Percentiles rank a stretch among this genome's conserved stretches.
Evolutionary conservation across 1,140 invertebrate species (phyloP).

Genomic region (Bradysia coprophila): DNA sequence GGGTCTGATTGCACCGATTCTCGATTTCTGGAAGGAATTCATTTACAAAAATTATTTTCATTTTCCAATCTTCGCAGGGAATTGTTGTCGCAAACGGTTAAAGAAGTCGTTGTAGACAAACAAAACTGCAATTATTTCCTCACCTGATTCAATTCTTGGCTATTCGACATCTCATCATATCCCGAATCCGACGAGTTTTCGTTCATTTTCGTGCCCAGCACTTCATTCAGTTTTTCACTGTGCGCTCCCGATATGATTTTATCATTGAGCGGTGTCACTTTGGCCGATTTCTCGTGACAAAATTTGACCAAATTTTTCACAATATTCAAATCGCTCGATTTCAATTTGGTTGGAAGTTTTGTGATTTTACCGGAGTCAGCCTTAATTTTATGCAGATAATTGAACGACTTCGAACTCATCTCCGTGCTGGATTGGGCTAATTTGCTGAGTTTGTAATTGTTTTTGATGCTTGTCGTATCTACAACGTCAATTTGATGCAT

Average conservation of each 20-base stretch:
- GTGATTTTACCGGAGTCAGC: constrained; percentile 7
- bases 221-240: constrained; percentile 8
- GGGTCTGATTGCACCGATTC: constrained; percentile 6
- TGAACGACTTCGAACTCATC: constrained; percentile 1
- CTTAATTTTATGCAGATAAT: constrained; percentile 8
- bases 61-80: no score
- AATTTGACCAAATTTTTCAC: constrained; percentile 2
- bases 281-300: background rate
- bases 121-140: no score
- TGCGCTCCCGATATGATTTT: background rate
- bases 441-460: background rate
- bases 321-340: constrained; percentile 5
- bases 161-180: constrained; percentile 40
- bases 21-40: constrained; percentile 1
- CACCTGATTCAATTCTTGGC: constrained; percentile 18
- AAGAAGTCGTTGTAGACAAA: no score
- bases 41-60: no score
- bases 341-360: constrained; percentile 6
- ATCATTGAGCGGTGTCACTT: background rate
- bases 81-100: no score
- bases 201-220: constrained; percentile 26
- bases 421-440: background rate
- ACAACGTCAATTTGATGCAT: background rate
- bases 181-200: constrained; percentile 44
- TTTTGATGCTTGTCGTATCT: background rate